phyloP scores from a whole-genome alignment of 2,113 vertebrate species.

The Anarhynchus alexandrinus region DNA sequence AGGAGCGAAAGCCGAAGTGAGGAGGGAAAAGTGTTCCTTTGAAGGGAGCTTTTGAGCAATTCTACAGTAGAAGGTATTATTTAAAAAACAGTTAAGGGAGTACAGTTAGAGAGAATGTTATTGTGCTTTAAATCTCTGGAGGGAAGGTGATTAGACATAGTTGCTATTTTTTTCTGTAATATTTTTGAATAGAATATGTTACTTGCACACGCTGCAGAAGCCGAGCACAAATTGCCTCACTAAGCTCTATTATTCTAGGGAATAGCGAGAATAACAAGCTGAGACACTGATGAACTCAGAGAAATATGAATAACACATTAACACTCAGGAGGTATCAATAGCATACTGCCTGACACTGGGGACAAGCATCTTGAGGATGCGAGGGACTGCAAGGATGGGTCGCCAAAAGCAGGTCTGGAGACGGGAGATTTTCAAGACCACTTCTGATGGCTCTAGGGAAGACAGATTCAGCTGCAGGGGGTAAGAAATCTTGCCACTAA shows the following conservation, averaged over 20 bases:
- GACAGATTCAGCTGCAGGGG: neutral
- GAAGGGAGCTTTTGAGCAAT: neutral
- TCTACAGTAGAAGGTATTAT: neutral
- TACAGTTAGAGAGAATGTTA: neutral
- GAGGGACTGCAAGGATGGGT: neutral
- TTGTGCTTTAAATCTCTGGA: constrained; percentile 50
- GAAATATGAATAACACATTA: constrained; percentile 67
- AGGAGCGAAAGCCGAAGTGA: neutral
- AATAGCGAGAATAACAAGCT: constrained; percentile 62
- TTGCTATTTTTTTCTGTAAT: constrained; percentile 32
- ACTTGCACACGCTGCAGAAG: constrained; percentile 24
- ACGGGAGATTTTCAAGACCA: neutral
- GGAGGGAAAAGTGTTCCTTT: neutral
- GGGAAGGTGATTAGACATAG: constrained; percentile 48
- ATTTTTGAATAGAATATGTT: constrained; percentile 53
- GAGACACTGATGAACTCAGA: constrained; percentile 63
- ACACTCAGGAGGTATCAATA: constrained; percentile 42
- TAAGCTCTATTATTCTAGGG: constrained; percentile 60
- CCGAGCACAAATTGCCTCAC: constrained; percentile 65
- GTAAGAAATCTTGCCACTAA: neutral
- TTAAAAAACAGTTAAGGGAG: neutral
- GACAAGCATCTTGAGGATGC: neutral
- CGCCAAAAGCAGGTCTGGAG: neutral
- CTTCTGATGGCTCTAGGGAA: neutral
- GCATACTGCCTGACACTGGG: neutral